A percentile compares a stretch with the other conserved stretches of the same genome.
These are phyloP conservation scores for Excalfactoria chinensis DNA, from an alignment of 2,113 vertebrate genomes.

Conservation along the genomic window DNA sequence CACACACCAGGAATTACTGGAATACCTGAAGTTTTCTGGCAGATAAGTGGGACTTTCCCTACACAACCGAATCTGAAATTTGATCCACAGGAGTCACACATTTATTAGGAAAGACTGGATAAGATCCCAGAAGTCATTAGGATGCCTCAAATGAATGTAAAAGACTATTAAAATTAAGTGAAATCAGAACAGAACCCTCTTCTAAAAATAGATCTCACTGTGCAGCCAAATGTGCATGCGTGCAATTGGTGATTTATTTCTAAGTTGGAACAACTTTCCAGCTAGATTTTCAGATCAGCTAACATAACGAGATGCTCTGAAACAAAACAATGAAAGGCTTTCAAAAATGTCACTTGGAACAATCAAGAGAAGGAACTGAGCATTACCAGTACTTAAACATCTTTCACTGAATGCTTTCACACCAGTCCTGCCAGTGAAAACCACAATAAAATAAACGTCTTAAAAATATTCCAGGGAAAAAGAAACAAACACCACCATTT, in stretches of 20 bases:
- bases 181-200: slow-evolving; percentile 5
- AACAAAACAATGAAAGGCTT: neutral
- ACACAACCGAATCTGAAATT: slow-evolving; percentile 30
- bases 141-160: slow-evolving; percentile 18
- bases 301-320: neutral
- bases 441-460: neutral
- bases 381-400: neutral
- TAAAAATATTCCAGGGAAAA: neutral
- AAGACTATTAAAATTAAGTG: slow-evolving; percentile 14
- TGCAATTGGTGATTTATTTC: slow-evolving; percentile 27
- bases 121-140: neutral
- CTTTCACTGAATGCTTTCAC: neutral
- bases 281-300: neutral
- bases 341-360: neutral
- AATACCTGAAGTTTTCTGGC: slow-evolving; percentile 9
- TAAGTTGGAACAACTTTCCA: neutral
- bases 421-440: neutral
- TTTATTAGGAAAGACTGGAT: neutral
- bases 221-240: neutral
- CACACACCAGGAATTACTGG: neutral
- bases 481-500: neutral
- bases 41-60: neutral
- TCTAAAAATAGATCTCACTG: neutral
- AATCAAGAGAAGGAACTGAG: neutral
- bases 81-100: slow-evolving; percentile 3